Evolutionary conservation across 53 echinoderm and acorn worm genomes (phyloP).

Genomic region (Arbacia lixula): DNA sequence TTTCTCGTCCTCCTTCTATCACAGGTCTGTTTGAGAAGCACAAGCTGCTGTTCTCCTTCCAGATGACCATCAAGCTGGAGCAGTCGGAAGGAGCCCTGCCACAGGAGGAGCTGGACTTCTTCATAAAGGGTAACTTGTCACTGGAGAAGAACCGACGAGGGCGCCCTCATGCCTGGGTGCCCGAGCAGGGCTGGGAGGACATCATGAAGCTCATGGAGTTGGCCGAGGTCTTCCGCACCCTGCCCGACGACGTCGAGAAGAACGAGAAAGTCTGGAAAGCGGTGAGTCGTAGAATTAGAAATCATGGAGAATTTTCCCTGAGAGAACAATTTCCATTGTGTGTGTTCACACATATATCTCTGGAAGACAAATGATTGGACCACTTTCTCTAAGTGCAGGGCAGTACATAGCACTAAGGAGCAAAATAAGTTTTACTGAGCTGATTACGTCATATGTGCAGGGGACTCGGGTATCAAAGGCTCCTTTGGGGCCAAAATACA

Average conservation of each 20-base stretch:
- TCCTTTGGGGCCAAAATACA: no score
- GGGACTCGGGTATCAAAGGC: no score
- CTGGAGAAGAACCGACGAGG: constrained; percentile 93
- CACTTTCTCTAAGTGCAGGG: no score
- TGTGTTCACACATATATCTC: no score
- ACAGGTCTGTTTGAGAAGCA: constrained; percentile 99
- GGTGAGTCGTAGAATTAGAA: no score
- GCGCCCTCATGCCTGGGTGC: constrained; percentile 94
- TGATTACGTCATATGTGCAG: no score
- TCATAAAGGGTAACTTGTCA: constrained; percentile 99
- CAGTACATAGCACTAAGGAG: no score
- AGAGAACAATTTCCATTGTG: no score
- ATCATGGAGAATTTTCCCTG: no score
- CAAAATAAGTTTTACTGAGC: no score
- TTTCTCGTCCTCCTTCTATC: background rate
- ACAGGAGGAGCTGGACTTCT: constrained; percentile 99
- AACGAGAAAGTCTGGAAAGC: constrained; percentile 84
- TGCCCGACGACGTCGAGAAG: constrained; percentile 92
- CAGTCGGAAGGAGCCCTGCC: constrained; percentile 94
- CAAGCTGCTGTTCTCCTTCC: constrained; percentile 99
- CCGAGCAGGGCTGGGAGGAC: constrained; percentile 99
- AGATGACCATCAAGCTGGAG: constrained; percentile 99
- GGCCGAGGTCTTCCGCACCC: constrained; percentile 73
- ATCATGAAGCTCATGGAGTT: constrained; percentile 90
- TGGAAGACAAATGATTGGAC: no score